phyloP scores from a whole-genome alignment of 2,888 invertebrate genomes.

The Tillus elongatus region DNA sequence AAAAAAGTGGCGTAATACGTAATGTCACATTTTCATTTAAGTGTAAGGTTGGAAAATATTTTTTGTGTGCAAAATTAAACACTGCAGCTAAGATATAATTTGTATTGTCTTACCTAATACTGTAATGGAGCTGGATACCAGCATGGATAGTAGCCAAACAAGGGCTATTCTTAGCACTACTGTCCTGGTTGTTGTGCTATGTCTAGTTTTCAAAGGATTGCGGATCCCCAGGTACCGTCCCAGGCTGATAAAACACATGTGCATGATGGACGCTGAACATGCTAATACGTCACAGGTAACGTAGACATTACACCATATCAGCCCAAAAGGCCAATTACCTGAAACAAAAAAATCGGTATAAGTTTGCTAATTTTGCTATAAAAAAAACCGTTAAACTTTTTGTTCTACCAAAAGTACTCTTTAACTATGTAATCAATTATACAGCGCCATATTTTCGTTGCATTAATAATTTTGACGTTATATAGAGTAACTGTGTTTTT shows the following conservation, averaged over 20 bases:
- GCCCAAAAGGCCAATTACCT: constrained; percentile 90
- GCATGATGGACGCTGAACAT: constrained; percentile 91
- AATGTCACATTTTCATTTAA: too few relatives aligned
- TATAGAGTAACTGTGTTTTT: too few relatives aligned
- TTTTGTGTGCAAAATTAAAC: too few relatives aligned
- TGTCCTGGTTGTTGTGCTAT: constrained; percentile 73
- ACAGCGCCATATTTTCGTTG: too few relatives aligned
- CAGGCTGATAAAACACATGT: constrained; percentile 87
- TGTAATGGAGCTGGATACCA: constrained; percentile 79
- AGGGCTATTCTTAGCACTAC: constrained; percentile 81
- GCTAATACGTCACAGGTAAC: constrained; percentile 93
- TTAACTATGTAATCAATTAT: too few relatives aligned
- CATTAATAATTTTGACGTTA: too few relatives aligned
- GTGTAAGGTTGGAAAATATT: too few relatives aligned
- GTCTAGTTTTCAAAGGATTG: constrained; percentile 77
- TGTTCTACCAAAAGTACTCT: too few relatives aligned
- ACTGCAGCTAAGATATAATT: too few relatives aligned
- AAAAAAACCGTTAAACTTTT: too few relatives aligned
- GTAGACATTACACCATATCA: constrained; percentile 89
- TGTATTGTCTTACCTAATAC: constrained; percentile 70
- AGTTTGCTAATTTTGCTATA: too few relatives aligned
- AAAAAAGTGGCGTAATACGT: too few relatives aligned
- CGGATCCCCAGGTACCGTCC: constrained; percentile 83
- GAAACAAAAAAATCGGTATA: constrained; percentile 34
- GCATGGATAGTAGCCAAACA: constrained; percentile 86